Percentiles rank a stretch among this genome's conserved stretches.
Evolutionary conservation across 2,797 vertebrate genomes (phyloP).

Genomic region (Phrynocephalus vlangalii): DNA sequence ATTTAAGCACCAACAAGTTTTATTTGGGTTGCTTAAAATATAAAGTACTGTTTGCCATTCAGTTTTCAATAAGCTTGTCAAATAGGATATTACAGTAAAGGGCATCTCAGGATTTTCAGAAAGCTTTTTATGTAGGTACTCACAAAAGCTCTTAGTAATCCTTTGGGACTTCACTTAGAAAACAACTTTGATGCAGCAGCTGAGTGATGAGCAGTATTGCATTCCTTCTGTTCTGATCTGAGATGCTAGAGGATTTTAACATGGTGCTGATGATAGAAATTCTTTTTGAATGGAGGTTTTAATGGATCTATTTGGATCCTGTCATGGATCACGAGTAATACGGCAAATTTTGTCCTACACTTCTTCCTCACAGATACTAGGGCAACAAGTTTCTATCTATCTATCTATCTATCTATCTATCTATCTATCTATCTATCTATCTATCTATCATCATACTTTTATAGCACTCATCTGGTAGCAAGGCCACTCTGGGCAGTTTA

Average conservation of each 20-base stretch:
- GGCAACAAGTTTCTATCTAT: background rate
- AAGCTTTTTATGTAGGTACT: conserved; percentile 22
- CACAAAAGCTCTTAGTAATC: conserved; percentile 27
- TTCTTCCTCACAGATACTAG: background rate
- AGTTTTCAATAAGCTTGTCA: conserved; percentile 21
- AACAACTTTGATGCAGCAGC: conserved; percentile 1
- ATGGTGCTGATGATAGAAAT: background rate
- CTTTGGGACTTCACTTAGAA: conserved; percentile 21
- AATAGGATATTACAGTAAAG: conserved; percentile 13
- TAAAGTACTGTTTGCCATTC: background rate
- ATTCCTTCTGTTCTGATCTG: background rate
- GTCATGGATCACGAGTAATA: background rate
- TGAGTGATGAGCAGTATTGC: background rate
- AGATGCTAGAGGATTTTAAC: background rate
- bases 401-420: no score
- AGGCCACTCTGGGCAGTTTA: no score
- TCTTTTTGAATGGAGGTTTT: conserved; percentile 9
- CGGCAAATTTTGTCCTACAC: background rate
- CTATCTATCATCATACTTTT: no score
- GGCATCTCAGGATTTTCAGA: conserved; percentile 12
- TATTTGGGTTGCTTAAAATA: background rate
- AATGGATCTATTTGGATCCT: conserved; percentile 8
- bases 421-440: no score
- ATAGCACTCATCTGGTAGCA: no score
- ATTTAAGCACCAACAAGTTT: conserved; percentile 1